Conservation (phyloP, 2,113 vertebrate species). For the Pedionomus torquatus region DNA sequence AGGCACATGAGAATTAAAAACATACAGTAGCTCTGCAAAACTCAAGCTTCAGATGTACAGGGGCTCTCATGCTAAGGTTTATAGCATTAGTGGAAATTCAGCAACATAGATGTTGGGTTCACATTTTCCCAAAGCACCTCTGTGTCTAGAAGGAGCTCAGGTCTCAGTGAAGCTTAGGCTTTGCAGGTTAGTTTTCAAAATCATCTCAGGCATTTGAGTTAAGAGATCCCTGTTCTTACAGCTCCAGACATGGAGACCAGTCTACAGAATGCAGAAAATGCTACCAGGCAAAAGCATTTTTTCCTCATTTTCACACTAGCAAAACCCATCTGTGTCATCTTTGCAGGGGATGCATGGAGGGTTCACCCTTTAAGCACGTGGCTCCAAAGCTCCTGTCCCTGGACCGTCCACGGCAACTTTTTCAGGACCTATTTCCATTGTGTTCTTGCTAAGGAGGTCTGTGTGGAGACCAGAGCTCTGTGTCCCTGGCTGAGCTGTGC, state of each 20-base stretch:
- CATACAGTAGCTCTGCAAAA: not conserved
- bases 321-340: not conserved
- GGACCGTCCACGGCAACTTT: not conserved
- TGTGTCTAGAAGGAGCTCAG: not conserved
- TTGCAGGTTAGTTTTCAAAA: not conserved
- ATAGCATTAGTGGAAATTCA: not conserved
- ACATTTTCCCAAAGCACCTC: not conserved
- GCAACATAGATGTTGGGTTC: not conserved
- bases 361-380: not conserved
- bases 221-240: not conserved
- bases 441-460: not conserved
- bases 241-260: not conserved
- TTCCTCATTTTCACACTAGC: not conserved
- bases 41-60: not conserved
- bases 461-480: not conserved
- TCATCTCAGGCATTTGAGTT: not conserved
- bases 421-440: not conserved
- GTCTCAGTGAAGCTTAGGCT: not conserved
- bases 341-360: rapidly evolving
- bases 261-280: not conserved
- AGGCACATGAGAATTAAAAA: not conserved
- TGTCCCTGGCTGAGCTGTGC: not conserved
- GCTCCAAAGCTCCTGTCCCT: not conserved
- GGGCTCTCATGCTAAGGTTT: not conserved
- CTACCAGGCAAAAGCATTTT: not conserved